A percentile compares a stretch with the other conserved stretches of the same genome.
Evolutionary conservation across 2,113 vertebrate species (phyloP).

Genomic region (Cynoglossus semilaevis): DNA sequence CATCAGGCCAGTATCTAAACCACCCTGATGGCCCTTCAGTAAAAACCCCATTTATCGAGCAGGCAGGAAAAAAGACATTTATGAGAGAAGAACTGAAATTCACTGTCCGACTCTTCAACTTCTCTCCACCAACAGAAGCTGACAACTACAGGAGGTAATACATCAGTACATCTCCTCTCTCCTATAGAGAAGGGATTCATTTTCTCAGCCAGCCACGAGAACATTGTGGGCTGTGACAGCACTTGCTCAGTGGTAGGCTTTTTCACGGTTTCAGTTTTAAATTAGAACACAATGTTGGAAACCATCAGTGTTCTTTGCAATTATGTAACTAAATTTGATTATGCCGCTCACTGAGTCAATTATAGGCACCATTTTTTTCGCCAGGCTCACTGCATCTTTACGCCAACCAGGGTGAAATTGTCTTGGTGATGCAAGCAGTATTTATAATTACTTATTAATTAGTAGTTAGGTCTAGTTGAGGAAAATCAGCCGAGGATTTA

Average conservation of each 20-base stretch:
- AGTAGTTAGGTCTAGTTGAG: no score
- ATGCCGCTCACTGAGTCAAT: slow-evolving; percentile 30
- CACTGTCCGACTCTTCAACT: slow-evolving; percentile 9
- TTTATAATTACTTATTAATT: no score
- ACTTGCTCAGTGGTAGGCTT: slow-evolving; percentile 9
- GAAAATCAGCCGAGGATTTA: no score
- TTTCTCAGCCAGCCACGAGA: slow-evolving; percentile 23
- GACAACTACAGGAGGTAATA: slow-evolving; percentile 46
- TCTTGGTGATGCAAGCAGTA: slow-evolving; percentile 12
- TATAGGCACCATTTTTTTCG: slow-evolving; percentile 29
- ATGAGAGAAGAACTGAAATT: background rate
- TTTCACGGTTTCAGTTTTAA: slow-evolving; percentile 35
- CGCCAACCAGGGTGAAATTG: slow-evolving; percentile 7
- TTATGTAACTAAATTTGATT: slow-evolving; percentile 32
- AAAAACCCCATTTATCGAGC: no score
- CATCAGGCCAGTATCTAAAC: no score
- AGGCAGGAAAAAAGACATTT: no score
- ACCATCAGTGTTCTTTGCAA: background rate
- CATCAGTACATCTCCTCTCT: slow-evolving; percentile 34
- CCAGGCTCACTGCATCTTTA: slow-evolving; percentile 12
- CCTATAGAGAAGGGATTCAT: slow-evolving; percentile 35
- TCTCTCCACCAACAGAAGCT: slow-evolving; percentile 34
- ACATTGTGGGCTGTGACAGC: slow-evolving; percentile 30
- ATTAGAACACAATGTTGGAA: slow-evolving; percentile 16
- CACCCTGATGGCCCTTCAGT: no score